Evolutionary conservation across 2,113 vertebrate genomes (phyloP), one percentile per base, ranked within the genome.

Genomic region (Neolamprologus falcicula): DNA sequence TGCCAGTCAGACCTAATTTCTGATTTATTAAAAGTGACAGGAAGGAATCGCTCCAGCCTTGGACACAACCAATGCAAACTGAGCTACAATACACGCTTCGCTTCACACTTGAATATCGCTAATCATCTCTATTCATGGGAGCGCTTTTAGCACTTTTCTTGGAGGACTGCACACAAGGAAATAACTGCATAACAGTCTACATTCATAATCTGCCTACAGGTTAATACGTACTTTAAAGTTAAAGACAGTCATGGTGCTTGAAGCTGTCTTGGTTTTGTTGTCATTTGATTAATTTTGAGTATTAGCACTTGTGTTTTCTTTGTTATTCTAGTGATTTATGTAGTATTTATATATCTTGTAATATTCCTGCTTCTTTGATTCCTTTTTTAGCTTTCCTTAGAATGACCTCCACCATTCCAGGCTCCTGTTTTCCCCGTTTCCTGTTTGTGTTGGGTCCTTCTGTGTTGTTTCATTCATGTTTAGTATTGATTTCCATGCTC

Each of bases 341-440:
- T 7, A 63, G 31, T 63, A 19, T 7, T 66, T n/a, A 0, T 37
- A 1, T 47, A 26, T 73, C 68, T 73, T 28, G 68, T 28, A 45
- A 28, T 73, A 28, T 47, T 47, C 5, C 21, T 7, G 40, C 6
- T 5, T 47, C 14, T 47, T 76, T 4, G 40, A 76, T 28, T 76
- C 24, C 24, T 19, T 17, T 47, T 47, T 19, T 28, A 16, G 4
- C 9, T 17, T 45, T 73, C 21, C 37, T 26, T 24, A 26, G 0
- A 42, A 71, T 71, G 5, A 0, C 35, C 21, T 24, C 66, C 66
- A 71, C n/a, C 33, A 6, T 24, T 0, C n/a, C n/a, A 45, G 21
- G 40, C 40, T 28, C 8, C 68, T 7, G 40, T 45, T 45, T 45
- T 7, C 40, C 2, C 40, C 3, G 4, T 73, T 73, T 47, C 21